A percentile compares a stretch with the other conserved stretches of the same genome.
Evolutionary conservation across 2,113 vertebrate genomes (phyloP).

Genomic region (Clarias gariepinus): DNA sequence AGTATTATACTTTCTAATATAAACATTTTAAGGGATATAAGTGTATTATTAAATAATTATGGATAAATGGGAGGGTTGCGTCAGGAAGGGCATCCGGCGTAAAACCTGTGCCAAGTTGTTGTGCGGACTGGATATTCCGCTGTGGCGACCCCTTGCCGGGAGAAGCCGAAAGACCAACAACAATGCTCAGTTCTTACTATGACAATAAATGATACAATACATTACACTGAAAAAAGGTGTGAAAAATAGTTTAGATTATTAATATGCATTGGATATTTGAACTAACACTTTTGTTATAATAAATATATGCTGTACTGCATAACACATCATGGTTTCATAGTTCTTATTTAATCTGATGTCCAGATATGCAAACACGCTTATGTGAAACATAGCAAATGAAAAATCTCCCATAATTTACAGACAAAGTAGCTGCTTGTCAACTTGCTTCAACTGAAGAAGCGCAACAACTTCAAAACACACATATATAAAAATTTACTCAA

Average conservation of each 20-base stretch:
- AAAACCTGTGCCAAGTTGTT: too few relatives aligned
- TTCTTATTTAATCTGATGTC: not conserved
- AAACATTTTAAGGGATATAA: not conserved
- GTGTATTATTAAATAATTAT: not conserved
- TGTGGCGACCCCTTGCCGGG: too few relatives aligned
- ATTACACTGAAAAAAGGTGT: too few relatives aligned
- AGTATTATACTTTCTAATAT: not conserved
- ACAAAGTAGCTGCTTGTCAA: too few relatives aligned
- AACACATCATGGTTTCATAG: not conserved
- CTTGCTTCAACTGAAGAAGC: too few relatives aligned
- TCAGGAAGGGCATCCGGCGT: too few relatives aligned
- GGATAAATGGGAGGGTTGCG: too few relatives aligned
- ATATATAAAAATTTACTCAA: not conserved
- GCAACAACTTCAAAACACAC: not conserved
- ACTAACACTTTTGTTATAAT: slow-evolving; percentile 11
- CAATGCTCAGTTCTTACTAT: too few relatives aligned
- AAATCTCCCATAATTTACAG: not conserved
- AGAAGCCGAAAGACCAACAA: too few relatives aligned
- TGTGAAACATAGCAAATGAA: not conserved
- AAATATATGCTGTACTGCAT: not conserved
- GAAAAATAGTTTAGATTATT: not conserved
- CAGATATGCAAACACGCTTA: not conserved
- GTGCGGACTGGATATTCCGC: too few relatives aligned
- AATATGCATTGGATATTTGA: not conserved
- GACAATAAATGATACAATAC: not conserved